Base-by-base conservation (phyloP, 2,888 invertebrate genomes). In the Neoitamus cyanurus region DNA sequence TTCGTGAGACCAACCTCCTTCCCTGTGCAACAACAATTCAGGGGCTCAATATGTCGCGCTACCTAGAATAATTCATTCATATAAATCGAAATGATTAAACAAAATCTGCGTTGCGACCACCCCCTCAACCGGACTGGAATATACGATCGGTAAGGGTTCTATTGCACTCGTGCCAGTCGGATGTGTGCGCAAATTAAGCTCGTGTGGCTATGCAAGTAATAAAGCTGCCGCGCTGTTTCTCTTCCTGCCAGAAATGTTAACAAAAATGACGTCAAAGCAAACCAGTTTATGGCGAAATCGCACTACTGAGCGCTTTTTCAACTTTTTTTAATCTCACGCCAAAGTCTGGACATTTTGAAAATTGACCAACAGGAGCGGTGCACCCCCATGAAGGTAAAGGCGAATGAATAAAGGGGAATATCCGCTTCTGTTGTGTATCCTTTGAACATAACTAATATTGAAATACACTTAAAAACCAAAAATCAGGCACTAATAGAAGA, bases 81-180 rank as follows among this genome's bases (percentile, higher is more conserved):
- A 78, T 58, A 48, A 46, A 46, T 78, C 58, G 20, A 9, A 20
- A 58, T 48, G 48, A 78, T 13, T 78, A 58, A 78, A 78, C 31
- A 78, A n/a, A 3, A 30, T n/a, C 13, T 31, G 31, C 31, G 31
- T 6, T 70, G 3, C 2, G 25, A 70, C n/a, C 30, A 13, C 7
- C 9, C 9, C 9, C 15, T 0, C 48, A 48, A 15, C 20, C 15
- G 34, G 34, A 7, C 34, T 5, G 34, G 34, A 5, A 20, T 5
- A 9, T 37, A 9, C 37, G 9, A 2, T 1, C 31, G 31, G 13
- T 37, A 9, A 37, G 7, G 37, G 37, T 2, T 6, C 58, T 58
- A 7, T 6, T 9, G 25, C 58, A 58, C 58, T 15, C 58, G 58
- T 58, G 58, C 58, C 25, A 58, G 25, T 20, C 11, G 25, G 20